Evolutionary conservation across 2,797 vertebrate species (phyloP).

Genomic region (Sphenodon punctatus): DNA sequence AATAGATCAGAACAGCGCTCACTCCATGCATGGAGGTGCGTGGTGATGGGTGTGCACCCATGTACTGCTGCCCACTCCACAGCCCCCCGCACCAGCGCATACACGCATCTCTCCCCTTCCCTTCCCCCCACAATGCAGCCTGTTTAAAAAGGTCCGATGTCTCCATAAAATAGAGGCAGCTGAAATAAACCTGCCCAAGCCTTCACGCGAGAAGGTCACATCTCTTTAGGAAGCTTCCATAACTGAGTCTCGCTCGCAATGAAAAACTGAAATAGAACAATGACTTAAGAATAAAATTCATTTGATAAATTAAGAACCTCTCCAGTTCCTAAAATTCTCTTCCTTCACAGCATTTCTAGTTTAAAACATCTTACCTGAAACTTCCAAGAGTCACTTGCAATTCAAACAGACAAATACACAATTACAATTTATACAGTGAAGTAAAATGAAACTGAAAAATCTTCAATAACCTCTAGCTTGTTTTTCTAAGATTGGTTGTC

Average conservation of each 20-base stretch:
- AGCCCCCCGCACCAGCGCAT: too few relatives aligned
- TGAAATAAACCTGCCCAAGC: too few relatives aligned
- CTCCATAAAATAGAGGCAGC: too few relatives aligned
- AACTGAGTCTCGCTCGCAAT: background rate
- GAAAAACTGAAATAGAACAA: background rate
- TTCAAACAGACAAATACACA: rapidly evolving
- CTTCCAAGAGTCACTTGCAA: background rate
- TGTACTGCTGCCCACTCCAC: too few relatives aligned
- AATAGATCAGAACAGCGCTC: too few relatives aligned
- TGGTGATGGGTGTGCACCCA: too few relatives aligned
- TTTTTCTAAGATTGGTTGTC: background rate
- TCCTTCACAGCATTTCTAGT: background rate
- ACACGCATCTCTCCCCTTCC: too few relatives aligned
- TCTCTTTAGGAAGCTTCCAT: too few relatives aligned
- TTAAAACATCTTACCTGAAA: background rate
- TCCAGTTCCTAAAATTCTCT: background rate
- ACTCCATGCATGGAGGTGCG: too few relatives aligned
- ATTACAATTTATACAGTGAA: background rate
- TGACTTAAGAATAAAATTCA: background rate
- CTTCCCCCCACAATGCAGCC: too few relatives aligned
- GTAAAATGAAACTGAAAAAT: background rate
- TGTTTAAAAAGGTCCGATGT: too few relatives aligned
- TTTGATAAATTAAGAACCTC: background rate
- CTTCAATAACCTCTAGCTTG: background rate
- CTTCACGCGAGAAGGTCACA: too few relatives aligned